These are phyloP conservation scores for Erpobdella octoculata DNA, from an alignment of 2,888 invertebrate species.

Conservation along the genomic window DNA sequence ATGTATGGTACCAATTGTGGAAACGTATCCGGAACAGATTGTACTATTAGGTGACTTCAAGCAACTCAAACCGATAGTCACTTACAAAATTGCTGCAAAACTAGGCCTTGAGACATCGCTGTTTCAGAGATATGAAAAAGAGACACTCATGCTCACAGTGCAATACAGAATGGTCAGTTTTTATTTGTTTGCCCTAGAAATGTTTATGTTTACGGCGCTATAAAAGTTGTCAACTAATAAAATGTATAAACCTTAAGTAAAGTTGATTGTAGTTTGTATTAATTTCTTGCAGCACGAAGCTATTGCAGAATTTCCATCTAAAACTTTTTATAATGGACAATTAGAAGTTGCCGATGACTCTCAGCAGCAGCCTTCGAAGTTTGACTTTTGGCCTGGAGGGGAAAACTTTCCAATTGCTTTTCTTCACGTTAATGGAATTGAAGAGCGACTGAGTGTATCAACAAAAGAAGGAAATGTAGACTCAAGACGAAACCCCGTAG, in stretches of 20 bases:
- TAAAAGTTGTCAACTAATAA: too few species aligned
- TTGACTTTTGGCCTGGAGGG: conserved; percentile 38
- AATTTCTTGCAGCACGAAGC: conserved; percentile 42
- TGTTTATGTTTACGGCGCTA: too few species aligned
- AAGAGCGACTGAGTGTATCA: conserved; percentile 40
- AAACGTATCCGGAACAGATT: conserved; percentile 44
- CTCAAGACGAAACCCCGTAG: conserved; percentile 42
- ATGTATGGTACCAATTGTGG: conserved; percentile 40
- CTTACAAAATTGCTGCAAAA: conserved; percentile 37
- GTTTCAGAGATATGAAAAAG: conserved; percentile 41
- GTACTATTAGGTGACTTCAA: conserved; percentile 44
- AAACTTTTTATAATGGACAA: conserved; percentile 40
- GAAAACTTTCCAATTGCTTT: conserved; percentile 38
- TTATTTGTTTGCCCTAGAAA: background rate
- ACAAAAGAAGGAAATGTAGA: conserved; percentile 44
- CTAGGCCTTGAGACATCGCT: conserved; percentile 43
- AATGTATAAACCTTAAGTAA: too few species aligned
- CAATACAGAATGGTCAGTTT: conserved; percentile 45
- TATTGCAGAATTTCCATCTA: conserved; percentile 43
- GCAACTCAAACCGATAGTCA: conserved; percentile 41
- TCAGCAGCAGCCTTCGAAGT: conserved; percentile 39
- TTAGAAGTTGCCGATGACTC: conserved; percentile 33
- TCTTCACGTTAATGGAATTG: conserved; percentile 42
- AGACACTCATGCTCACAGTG: conserved; percentile 39
- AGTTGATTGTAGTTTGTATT: too few species aligned